Conservation (phyloP, 2,797 vertebrate species). For the Sus cebifrons region DNA sequence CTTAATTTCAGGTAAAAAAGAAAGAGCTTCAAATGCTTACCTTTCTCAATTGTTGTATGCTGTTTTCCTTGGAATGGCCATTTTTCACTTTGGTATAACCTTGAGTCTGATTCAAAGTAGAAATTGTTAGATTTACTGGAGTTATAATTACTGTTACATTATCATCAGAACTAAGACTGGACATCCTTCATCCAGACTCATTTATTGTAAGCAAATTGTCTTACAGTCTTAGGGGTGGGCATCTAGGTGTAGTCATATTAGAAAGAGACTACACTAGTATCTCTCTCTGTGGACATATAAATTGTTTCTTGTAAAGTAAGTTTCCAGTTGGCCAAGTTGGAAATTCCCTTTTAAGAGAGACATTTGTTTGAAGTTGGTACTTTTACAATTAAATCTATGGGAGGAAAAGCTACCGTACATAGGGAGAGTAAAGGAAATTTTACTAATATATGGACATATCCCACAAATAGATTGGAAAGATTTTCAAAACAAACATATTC, state of each 20-base stretch:
- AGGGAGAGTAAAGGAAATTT: background rate
- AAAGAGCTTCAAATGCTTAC: background rate
- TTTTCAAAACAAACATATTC: background rate
- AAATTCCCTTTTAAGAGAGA: background rate
- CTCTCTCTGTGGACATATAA: background rate
- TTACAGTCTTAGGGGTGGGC: too few relatives aligned
- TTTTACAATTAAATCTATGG: background rate
- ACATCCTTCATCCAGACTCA: background rate
- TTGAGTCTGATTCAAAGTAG: background rate
- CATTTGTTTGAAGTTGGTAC: background rate
- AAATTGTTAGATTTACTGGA: background rate
- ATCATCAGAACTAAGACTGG: background rate
- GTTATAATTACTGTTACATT: background rate
- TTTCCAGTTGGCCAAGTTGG: background rate
- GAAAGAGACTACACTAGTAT: background rate
- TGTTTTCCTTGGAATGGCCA: background rate
- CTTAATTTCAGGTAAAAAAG: background rate
- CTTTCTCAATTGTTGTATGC: background rate
- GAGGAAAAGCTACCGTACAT: background rate
- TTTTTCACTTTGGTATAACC: background rate
- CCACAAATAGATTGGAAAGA: background rate
- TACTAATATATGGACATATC: background rate
- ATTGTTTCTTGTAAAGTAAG: background rate
- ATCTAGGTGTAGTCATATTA: background rate
- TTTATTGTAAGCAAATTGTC: background rate